phyloP scores from a whole-genome alignment of 1,140 invertebrate genomes.

The Papilio machaon region DNA sequence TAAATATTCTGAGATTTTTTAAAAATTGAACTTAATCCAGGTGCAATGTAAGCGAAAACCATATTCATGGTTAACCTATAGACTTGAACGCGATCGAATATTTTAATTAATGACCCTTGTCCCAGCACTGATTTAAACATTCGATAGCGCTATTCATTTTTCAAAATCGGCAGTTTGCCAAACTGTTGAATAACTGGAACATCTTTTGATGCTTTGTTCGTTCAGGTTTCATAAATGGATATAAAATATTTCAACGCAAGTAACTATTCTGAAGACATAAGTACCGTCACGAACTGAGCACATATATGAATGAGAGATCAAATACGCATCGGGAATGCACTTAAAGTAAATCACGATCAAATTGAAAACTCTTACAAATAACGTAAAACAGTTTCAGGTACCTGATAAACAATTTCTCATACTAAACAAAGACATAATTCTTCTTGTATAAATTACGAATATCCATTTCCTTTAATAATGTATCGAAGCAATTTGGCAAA shows the following conservation, averaged over 20 bases:
- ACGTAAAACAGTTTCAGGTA: not conserved
- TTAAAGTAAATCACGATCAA: not conserved
- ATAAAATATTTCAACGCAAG: too few species aligned
- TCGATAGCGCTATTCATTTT: conserved; percentile 12
- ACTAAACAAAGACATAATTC: not conserved
- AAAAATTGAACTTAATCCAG: not conserved
- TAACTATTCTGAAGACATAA: not conserved
- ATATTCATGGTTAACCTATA: not conserved
- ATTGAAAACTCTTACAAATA: not conserved
- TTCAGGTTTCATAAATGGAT: not conserved
- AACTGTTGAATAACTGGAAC: conserved; percentile 19
- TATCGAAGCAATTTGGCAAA: conserved; percentile 20
- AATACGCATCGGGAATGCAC: too few species aligned
- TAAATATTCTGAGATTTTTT: not conserved
- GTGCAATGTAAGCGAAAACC: not conserved
- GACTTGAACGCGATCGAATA: conserved; percentile 18
- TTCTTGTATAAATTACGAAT: conserved; percentile 1
- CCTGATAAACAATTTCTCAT: not conserved
- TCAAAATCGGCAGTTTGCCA: conserved; percentile 9
- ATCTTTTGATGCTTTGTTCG: not conserved
- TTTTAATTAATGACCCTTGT: conserved; percentile 24
- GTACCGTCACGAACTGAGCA: not conserved
- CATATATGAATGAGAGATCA: not conserved
- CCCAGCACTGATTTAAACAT: conserved; percentile 15
- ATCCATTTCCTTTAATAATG: conserved; percentile 19